phyloP scores from a whole-genome alignment of 2,797 vertebrate genomes.

The Erethizon dorsatum region DNA sequence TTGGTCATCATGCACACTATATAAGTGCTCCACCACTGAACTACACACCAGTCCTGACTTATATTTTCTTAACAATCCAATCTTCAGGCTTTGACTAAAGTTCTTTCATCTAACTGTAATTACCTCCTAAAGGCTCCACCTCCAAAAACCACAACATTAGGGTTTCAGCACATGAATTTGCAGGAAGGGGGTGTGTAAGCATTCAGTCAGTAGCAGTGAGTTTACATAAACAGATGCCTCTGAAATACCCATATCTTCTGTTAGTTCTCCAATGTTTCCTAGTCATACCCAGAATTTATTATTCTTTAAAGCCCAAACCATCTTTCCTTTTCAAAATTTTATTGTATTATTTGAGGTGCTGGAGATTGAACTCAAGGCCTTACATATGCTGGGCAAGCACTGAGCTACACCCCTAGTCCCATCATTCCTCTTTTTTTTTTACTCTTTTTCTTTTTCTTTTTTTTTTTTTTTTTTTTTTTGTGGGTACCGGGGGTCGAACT shows the following conservation, averaged over 20 bases:
- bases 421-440: background rate
- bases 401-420: background rate
- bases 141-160: background rate
- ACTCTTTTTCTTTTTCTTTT: conserved; percentile 64
- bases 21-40: background rate
- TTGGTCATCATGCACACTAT: background rate
- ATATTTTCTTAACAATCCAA: background rate
- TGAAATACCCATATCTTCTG: background rate
- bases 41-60: background rate
- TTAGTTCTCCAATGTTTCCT: background rate
- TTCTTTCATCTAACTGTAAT: background rate
- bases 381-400: background rate
- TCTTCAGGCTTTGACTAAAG: background rate
- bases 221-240: background rate
- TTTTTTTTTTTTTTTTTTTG: too few species aligned
- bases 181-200: background rate
- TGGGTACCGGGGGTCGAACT: too few species aligned
- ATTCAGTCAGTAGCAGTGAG: background rate
- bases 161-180: background rate
- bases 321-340: background rate
- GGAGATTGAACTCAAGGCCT: background rate
- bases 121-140: background rate
- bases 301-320: background rate
- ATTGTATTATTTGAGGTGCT: background rate
- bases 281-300: background rate